A percentile compares a stretch with the other conserved stretches of the same genome.
phyloP scores from a whole-genome alignment of 2,113 vertebrate species.

The Excalfactoria chinensis region DNA sequence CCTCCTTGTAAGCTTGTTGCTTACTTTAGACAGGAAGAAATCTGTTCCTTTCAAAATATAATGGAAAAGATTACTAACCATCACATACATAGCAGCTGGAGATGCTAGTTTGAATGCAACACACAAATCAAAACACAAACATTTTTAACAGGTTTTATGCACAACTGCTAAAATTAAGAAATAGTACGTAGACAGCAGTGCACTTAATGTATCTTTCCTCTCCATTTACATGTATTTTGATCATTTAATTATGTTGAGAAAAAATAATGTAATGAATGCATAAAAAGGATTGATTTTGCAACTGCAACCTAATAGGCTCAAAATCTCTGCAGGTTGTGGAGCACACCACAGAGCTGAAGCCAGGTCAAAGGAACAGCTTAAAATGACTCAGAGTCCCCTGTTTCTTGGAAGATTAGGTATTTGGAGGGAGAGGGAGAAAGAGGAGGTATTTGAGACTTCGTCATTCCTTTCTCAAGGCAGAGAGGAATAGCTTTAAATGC shows the following conservation, averaged over 20 bases:
- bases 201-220: background rate
- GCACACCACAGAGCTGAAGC: constrained; percentile 33
- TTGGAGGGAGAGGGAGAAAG: background rate
- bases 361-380: constrained; percentile 36
- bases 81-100: constrained; percentile 51
- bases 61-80: constrained; percentile 44
- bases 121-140: background rate
- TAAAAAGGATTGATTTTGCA: background rate
- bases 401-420: constrained; percentile 21
- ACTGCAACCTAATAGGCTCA: background rate
- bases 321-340: constrained; percentile 40
- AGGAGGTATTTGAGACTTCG: background rate
- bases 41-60: constrained; percentile 46
- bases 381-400: constrained; percentile 36
- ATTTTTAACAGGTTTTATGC: constrained; percentile 1
- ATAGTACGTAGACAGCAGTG: background rate
- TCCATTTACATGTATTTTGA: background rate
- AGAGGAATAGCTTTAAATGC: constrained; percentile 19
- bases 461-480: background rate
- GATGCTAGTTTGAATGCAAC: constrained; percentile 11
- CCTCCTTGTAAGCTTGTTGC: constrained; percentile 32
- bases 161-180: background rate
- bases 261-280: background rate
- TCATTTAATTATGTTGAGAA: background rate
- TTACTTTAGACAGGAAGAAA: constrained; percentile 54